Base-by-base conservation (phyloP, 2,113 vertebrate genomes). In the Erinaceus europaeus region DNA sequence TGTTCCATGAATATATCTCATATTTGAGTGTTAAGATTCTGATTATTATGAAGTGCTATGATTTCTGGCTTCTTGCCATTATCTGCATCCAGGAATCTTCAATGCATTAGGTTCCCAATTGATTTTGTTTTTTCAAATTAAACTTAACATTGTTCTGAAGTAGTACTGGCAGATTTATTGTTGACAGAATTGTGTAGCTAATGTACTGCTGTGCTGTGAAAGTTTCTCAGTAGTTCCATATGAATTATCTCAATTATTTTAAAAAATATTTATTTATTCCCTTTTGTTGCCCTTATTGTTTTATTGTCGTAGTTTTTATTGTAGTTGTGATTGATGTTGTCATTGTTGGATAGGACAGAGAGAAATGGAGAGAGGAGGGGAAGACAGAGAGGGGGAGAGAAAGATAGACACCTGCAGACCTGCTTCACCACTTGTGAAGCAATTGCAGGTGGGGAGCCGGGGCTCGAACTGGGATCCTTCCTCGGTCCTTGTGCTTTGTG, bases 201-300 rank as follows among this genome's bases (percentile, higher is more conserved):
- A 74, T 5, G 23, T 50, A 27, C 12, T 25, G 11, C 42, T 82
- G n/a, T 69, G 9, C 13, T 82, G 64, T 52, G 42, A 65, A 44
- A 15, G 2, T 89, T 91, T 78, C 59, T 68, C 4, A 29, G 46
- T 36, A 84, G 11, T 87, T 76, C 23, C 32, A 48, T 44, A 29
- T 90, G 15, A 23, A 76, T 72, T 80, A 84, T 86, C 65, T 93
- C 67, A 84, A 79, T 92, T 86, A 93, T 75, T 71, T 91, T 89
- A 80, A 53, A 80, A 71, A 86, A 32, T n/a, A n/a, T n/a, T n/a
- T n/a, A n/a, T n/a, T n/a, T n/a, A n/a, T n/a, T n/a, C n/a, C n/a
- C n/a, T n/a, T n/a, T n/a, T n/a, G n/a, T n/a, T n/a, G n/a, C n/a
- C n/a, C n/a, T n/a, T n/a, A n/a, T n/a, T n/a, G n/a, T n/a, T n/a